phyloP scores from a whole-genome alignment of 2,797 vertebrate genomes.

The Capromys pilorides region DNA sequence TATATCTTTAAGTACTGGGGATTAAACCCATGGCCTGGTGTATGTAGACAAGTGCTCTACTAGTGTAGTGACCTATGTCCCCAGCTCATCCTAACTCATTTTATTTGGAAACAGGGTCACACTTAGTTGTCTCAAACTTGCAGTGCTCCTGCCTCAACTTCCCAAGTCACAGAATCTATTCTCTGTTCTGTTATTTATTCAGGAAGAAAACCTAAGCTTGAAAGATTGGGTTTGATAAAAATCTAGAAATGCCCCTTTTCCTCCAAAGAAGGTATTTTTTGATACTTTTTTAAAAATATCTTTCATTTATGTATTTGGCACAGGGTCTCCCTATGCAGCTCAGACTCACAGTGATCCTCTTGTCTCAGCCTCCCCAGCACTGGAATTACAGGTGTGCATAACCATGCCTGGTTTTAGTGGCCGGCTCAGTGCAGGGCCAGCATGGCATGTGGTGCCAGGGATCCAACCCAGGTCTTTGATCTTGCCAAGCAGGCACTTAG shows the following conservation, averaged over 20 bases:
- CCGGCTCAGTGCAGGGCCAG: too few species aligned
- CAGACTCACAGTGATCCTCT: too few species aligned
- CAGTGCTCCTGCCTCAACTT: background rate
- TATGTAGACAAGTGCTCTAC: background rate
- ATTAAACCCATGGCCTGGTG: background rate
- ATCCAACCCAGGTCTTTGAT: too few species aligned
- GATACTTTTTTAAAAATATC: too few species aligned
- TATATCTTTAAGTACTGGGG: background rate
- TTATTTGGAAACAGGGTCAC: background rate
- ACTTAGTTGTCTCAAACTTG: background rate
- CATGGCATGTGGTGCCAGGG: too few species aligned
- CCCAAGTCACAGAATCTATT: background rate
- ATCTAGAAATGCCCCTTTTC: background rate
- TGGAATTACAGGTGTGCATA: too few species aligned
- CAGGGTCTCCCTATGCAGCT: too few species aligned
- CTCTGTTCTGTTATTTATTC: background rate
- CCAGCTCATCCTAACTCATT: background rate
- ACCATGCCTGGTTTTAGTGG: too few species aligned
- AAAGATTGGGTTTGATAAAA: background rate
- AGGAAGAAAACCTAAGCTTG: background rate
- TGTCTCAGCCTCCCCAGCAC: too few species aligned
- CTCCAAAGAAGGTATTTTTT: too few species aligned
- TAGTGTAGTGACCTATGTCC: background rate
- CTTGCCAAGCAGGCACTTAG: too few species aligned
- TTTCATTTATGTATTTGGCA: too few species aligned